phyloP scores from a whole-genome alignment of 1,140 invertebrate genomes.

The Bombus superbus region DNA sequence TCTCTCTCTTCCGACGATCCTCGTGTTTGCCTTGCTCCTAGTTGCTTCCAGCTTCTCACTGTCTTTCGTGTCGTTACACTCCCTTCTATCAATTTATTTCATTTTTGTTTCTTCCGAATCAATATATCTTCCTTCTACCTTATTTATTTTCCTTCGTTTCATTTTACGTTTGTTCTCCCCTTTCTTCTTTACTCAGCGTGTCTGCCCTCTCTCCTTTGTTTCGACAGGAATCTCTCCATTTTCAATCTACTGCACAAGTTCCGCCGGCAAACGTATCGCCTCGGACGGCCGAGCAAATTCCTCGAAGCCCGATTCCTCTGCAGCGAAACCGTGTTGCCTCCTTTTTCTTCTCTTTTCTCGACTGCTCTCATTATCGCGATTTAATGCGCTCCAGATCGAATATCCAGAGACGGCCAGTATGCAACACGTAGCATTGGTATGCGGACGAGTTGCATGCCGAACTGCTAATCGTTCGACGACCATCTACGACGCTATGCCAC shows the following conservation, averaged over 20 bases:
- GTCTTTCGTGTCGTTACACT: background rate
- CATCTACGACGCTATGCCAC: constrained; percentile 44
- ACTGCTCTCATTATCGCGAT: constrained; percentile 55
- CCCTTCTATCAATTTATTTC: background rate
- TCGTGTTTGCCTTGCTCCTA: background rate
- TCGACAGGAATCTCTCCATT: background rate
- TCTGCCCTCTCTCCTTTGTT: background rate
- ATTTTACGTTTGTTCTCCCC: background rate
- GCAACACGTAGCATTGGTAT: constrained; percentile 44
- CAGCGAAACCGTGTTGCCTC: background rate
- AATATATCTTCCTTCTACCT: background rate
- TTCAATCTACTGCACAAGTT: background rate
- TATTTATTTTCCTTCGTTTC: background rate
- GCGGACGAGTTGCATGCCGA: constrained; percentile 35
- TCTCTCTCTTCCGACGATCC: background rate
- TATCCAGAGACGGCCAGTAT: constrained; percentile 41
- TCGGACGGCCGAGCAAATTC: background rate
- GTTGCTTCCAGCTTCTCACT: background rate
- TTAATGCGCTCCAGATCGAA: constrained; percentile 66
- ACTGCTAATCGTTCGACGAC: constrained; percentile 66
- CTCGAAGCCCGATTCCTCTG: background rate
- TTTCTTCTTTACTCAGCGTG: background rate
- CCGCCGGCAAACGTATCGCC: background rate
- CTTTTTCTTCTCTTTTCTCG: background rate
- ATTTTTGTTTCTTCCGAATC: background rate